Evolutionary conservation across 2,888 invertebrate genomes (phyloP).

Genomic region (Torymus texanus): DNA sequence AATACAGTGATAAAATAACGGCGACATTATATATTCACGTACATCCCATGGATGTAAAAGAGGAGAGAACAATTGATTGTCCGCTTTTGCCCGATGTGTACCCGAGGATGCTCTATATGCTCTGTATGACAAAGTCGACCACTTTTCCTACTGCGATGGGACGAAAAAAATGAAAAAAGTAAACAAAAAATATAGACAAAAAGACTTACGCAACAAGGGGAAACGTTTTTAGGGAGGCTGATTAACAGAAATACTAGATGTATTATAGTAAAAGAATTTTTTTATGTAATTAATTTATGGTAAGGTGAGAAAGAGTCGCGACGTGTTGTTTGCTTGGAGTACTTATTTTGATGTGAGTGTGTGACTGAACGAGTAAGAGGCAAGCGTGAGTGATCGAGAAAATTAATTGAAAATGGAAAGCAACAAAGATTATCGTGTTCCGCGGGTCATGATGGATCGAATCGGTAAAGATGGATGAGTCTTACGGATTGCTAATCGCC

Average conservation of each 20-base stretch:
- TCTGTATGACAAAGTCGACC: conserved; percentile 69
- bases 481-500: conserved; percentile 42
- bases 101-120: conserved; percentile 33
- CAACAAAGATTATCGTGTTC: conserved; percentile 26
- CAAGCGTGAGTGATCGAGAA: conserved; percentile 15
- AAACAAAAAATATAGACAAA: conserved; percentile 64
- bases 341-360: conserved; percentile 68
- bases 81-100: conserved; percentile 46
- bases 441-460: conserved; percentile 18
- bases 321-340: conserved; percentile 69
- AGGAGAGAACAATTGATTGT: conserved; percentile 43
- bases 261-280: conserved; percentile 73
- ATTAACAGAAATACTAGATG: conserved; percentile 70
- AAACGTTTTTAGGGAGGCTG: conserved; percentile 69
- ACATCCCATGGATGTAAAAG: conserved; percentile 58
- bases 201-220: conserved; percentile 64
- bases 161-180: conserved; percentile 53
- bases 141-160: conserved; percentile 67
- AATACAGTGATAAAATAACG: conserved; percentile 37
- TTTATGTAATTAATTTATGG: conserved; percentile 74
- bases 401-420: conserved; percentile 42
- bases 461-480: conserved; percentile 9
- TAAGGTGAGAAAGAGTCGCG: conserved; percentile 66
- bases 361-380: conserved; percentile 37
- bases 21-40: conserved; percentile 42